phyloP scores from a whole-genome alignment of 2,113 vertebrate species.

The Poeciliopsis retropinna region DNA sequence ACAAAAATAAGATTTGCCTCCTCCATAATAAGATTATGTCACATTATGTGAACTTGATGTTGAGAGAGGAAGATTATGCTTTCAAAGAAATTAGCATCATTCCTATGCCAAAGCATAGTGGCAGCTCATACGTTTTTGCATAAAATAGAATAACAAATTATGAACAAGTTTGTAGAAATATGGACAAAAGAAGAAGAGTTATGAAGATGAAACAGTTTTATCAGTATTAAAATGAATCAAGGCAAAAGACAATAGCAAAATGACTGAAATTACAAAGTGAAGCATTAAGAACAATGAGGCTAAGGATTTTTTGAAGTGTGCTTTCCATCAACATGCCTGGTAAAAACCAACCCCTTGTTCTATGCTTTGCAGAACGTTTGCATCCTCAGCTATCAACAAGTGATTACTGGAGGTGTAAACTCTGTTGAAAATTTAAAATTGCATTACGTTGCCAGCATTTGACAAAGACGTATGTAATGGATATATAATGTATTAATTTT shows the following conservation, averaged over 20 bases:
- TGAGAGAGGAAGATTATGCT: neutral
- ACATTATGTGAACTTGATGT: neutral
- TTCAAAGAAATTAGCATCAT: constrained; percentile 3
- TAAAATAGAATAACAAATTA: neutral
- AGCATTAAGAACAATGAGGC: neutral
- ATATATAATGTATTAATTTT: neutral
- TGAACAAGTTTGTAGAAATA: neutral
- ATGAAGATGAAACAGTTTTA: neutral
- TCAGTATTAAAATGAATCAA: constrained; percentile 15
- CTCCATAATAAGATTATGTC: too few species aligned
- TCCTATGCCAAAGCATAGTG: neutral
- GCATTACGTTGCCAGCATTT: too few species aligned
- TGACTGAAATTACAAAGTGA: neutral
- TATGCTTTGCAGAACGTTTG: too few species aligned
- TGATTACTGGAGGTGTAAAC: too few species aligned
- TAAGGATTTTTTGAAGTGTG: constrained; percentile 1
- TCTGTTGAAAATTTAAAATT: too few species aligned
- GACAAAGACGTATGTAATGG: too few species aligned
- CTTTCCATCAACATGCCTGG: constrained; percentile 16
- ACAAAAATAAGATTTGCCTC: neutral
- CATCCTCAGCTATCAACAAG: too few species aligned
- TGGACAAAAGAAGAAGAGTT: neutral
- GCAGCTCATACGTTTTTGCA: neutral
- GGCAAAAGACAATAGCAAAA: neutral
- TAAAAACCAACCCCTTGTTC: too few species aligned